phyloP scores from a whole-genome alignment of 2,113 vertebrate species.

The Eupsittula cactorum region DNA sequence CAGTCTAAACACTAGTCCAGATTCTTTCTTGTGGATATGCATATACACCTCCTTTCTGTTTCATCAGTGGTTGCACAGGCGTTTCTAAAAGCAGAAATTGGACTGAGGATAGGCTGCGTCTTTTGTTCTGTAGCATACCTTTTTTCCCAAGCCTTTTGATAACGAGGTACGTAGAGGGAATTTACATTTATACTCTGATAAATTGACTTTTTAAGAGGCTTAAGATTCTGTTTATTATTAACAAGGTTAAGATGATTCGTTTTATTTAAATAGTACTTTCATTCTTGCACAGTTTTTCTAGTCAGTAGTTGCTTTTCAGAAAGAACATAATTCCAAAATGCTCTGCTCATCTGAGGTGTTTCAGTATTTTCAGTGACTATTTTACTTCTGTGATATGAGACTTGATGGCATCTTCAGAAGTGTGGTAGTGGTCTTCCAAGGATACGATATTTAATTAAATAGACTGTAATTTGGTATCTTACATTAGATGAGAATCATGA shows the following conservation, averaged over 20 bases:
- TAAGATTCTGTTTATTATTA: neutral
- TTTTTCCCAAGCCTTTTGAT: neutral
- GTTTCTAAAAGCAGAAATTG: neutral
- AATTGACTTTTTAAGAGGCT: neutral
- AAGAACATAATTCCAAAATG: neutral
- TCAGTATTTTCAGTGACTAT: neutral
- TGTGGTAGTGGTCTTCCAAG: neutral
- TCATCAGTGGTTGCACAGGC: neutral
- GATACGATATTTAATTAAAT: neutral
- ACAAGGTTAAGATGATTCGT: neutral
- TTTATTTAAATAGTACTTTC: neutral
- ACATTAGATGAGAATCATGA: neutral
- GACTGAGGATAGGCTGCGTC: neutral
- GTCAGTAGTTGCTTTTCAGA: neutral
- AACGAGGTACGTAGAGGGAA: neutral
- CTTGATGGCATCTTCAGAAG: neutral
- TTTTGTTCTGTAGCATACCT: neutral
- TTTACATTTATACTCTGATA: neutral
- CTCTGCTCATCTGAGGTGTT: neutral
- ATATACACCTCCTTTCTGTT: neutral
- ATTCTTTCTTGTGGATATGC: neutral
- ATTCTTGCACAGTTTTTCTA: neutral
- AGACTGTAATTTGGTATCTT: neutral
- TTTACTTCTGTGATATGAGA: neutral
- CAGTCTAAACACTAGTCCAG: neutral